Evolutionary conservation across 2,113 vertebrate genomes (phyloP).

Genomic region (Climacteris rufus): DNA sequence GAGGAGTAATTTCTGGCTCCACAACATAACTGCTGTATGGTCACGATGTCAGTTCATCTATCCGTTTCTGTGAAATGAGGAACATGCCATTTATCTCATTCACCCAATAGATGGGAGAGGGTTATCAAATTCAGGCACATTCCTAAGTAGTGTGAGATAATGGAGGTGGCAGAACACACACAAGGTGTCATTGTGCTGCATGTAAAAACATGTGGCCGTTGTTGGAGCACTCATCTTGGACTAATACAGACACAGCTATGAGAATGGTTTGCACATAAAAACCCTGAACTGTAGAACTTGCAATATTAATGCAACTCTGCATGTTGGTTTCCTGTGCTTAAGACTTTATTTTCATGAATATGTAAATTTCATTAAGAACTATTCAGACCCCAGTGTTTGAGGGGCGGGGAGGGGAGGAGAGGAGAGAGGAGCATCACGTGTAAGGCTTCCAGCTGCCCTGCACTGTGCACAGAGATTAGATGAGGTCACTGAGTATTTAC

Average conservation of each 20-base stretch:
- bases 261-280: neutral
- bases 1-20: neutral
- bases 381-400: slow-evolving; percentile 16
- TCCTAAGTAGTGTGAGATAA: neutral
- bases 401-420: neutral
- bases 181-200: neutral
- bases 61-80: neutral
- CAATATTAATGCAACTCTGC: neutral
- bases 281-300: neutral
- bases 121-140: neutral
- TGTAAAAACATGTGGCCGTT: neutral
- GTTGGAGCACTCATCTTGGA: neutral
- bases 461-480: neutral
- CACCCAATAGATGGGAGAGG: neutral
- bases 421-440: neutral
- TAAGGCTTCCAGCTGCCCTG: slow-evolving; percentile 4
- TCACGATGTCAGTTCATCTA: neutral
- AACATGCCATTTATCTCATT: neutral
- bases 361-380: slow-evolving; percentile 52
- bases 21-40: neutral
- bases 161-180: neutral
- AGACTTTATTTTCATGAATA: slow-evolving; percentile 36
- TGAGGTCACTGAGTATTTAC: slow-evolving; percentile 28
- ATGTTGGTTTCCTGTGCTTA: slow-evolving; percentile 2
- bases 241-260: neutral